phyloP scores from a whole-genome alignment of 1,140 invertebrate genomes.

The Halictus rubicundus region DNA sequence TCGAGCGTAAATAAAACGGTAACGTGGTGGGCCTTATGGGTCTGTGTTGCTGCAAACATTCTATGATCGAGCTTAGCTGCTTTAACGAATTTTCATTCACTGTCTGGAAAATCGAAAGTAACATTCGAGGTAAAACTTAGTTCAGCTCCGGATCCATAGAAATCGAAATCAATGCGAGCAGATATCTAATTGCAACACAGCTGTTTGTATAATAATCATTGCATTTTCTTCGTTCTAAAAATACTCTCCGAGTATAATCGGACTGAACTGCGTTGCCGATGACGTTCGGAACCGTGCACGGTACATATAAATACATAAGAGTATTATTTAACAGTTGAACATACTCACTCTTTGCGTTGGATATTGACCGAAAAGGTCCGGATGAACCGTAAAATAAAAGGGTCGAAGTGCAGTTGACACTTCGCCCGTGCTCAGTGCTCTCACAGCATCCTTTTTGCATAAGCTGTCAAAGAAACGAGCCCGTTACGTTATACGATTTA shows the following conservation, averaged over 20 bases:
- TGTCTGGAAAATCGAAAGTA: constrained; percentile 81
- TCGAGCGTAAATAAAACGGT: constrained; percentile 87
- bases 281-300: background rate
- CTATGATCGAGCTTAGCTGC: constrained; percentile 90
- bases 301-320: background rate
- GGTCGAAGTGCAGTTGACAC: constrained; percentile 93
- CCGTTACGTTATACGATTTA: background rate
- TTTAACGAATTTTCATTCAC: constrained; percentile 96
- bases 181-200: background rate
- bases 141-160: background rate
- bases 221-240: constrained; percentile 31
- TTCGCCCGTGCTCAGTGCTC: constrained; percentile 86
- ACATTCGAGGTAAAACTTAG: background rate
- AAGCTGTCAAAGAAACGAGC: constrained; percentile 65
- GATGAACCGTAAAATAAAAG: constrained; percentile 97
- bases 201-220: background rate
- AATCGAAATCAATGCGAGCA: background rate
- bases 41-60: constrained; percentile 85
- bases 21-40: constrained; percentile 83
- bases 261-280: constrained; percentile 3
- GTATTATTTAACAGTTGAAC: no score
- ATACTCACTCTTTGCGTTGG: constrained; percentile 90
- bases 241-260: constrained; percentile 19
- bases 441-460: constrained; percentile 68
- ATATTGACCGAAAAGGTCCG: constrained; percentile 95